Evolutionary conservation across 2,888 invertebrate genomes (phyloP).

Genomic region (Diplazon laetatorius): DNA sequence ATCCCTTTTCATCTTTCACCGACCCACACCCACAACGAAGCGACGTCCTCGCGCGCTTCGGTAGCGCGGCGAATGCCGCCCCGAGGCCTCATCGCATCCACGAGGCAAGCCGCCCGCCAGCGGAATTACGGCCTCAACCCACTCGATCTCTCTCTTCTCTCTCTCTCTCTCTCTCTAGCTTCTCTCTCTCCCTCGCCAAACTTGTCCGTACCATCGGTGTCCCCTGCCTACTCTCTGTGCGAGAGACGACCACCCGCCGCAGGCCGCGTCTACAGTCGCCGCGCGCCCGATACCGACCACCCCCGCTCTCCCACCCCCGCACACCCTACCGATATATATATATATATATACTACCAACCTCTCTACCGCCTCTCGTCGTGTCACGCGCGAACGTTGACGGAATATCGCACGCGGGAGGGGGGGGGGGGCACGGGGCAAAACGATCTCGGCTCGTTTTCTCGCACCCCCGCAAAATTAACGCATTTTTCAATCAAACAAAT

Average conservation of each 20-base stretch:
- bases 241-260: slow-evolving; percentile 64
- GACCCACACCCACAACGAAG: slow-evolving; percentile 49
- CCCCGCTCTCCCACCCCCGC: slow-evolving; percentile 58
- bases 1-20: slow-evolving; percentile 65
- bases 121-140: slow-evolving; percentile 67
- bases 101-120: slow-evolving; percentile 74
- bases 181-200: slow-evolving; percentile 23
- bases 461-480: no score
- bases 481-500: no score
- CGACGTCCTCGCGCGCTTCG: slow-evolving; percentile 63
- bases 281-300: slow-evolving; percentile 64
- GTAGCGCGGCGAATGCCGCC: slow-evolving; percentile 73
- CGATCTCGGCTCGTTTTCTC: no score
- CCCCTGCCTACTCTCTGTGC: slow-evolving; percentile 25
- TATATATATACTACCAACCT: slow-evolving; percentile 13
- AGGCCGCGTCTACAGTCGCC: slow-evolving; percentile 60
- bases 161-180: slow-evolving; percentile 5
- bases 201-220: slow-evolving; percentile 29
- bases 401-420: no score
- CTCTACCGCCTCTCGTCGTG: neutral
- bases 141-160: slow-evolving; percentile 20
- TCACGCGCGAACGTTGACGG: slow-evolving; percentile 19
- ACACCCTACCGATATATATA: no score
- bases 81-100: slow-evolving; percentile 80
- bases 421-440: no score